Evolutionary conservation across 2,797 vertebrate genomes (phyloP).

Genomic region (Eptatretus atami): DNA sequence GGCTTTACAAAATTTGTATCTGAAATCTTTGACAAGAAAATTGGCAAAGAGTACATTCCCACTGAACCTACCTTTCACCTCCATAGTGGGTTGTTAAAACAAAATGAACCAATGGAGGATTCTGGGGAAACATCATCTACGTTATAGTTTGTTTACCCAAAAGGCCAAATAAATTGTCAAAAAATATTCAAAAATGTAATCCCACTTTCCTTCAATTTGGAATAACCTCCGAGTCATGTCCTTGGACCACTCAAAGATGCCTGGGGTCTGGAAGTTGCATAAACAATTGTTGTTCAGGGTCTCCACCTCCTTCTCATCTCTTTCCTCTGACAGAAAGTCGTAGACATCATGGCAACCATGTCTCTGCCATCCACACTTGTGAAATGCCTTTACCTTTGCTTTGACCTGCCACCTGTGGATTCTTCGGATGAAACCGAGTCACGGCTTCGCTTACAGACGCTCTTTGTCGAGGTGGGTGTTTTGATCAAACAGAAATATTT

Average conservation of each 20-base stretch:
- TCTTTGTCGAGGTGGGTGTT: slow-evolving; percentile 66
- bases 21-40: too few relatives aligned
- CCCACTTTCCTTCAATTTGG: background rate
- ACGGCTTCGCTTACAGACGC: slow-evolving; percentile 64
- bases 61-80: too few relatives aligned
- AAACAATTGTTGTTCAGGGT: background rate
- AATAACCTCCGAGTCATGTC: too few relatives aligned
- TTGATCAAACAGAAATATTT: too few relatives aligned
- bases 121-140: too few relatives aligned
- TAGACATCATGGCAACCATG: slow-evolving; percentile 99
- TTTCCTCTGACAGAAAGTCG: slow-evolving; percentile 44
- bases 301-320: too few relatives aligned
- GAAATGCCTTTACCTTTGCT: slow-evolving; percentile 96
- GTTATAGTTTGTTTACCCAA: too few relatives aligned
- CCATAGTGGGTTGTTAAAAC: too few relatives aligned
- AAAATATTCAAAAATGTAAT: slow-evolving; percentile 3
- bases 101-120: too few relatives aligned
- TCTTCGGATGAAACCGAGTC: slow-evolving; percentile 49
- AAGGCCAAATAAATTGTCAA: background rate
- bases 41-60: too few relatives aligned
- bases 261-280: background rate
- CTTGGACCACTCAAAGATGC: background rate
- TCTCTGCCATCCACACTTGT: slow-evolving; percentile 92
- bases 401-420: slow-evolving; percentile 63
- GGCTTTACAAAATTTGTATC: too few relatives aligned